These are phyloP conservation scores for Campylorhamphus procurvoides DNA, from an alignment of 2,113 vertebrate species.

Conservation along the genomic window DNA sequence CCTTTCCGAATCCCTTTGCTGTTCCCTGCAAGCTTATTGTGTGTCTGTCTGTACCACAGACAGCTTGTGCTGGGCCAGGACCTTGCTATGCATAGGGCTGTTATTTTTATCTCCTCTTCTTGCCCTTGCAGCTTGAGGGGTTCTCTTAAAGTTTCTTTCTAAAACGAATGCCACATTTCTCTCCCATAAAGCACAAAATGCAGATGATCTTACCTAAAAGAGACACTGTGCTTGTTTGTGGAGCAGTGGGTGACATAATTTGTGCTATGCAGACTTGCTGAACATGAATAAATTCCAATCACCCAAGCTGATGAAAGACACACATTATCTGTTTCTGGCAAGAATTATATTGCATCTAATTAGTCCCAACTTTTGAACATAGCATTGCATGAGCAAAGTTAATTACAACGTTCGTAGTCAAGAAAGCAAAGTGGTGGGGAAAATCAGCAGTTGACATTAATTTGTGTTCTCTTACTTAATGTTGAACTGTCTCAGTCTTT, in stretches of 20 bases:
- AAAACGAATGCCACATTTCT: neutral
- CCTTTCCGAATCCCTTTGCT: neutral
- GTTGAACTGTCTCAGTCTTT: neutral
- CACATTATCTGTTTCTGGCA: conserved; percentile 43
- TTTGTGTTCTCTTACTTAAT: conserved; percentile 11
- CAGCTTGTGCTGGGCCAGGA: neutral
- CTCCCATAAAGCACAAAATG: neutral
- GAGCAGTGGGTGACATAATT: neutral
- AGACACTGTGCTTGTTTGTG: neutral
- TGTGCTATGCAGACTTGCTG: neutral
- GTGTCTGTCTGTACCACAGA: neutral
- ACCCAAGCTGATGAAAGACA: conserved; percentile 21
- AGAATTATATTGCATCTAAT: conserved; percentile 24
- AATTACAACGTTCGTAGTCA: conserved; percentile 46
- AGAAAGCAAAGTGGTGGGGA: conserved; percentile 32
- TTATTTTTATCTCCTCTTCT: conserved; percentile 13
- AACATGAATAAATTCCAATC: neutral
- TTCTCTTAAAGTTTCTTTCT: neutral
- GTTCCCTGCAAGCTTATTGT: neutral
- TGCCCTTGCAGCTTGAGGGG: neutral
- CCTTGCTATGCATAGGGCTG: neutral
- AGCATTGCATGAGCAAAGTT: conserved; percentile 56
- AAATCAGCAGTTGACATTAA: conserved; percentile 15
- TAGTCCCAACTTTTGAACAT: conserved; percentile 7
- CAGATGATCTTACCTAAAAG: neutral